Percentiles rank a stretch among this genome's conserved stretches.
Conservation (phyloP, 2,888 invertebrate genomes). For the Cosmorhoe ocellata region DNA sequence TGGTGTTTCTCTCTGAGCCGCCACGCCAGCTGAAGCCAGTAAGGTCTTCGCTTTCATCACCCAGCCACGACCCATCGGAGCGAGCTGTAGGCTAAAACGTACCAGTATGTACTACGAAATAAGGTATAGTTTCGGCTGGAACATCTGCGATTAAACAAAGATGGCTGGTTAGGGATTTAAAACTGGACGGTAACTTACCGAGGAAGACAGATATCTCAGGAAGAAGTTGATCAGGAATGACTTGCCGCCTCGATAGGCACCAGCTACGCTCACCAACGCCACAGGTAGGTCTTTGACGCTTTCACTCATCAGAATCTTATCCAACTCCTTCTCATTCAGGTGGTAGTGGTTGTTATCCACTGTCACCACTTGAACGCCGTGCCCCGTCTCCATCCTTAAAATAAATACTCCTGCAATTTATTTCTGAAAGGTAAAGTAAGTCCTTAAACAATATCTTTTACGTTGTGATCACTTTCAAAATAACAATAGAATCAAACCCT, state of each 20-base stretch:
- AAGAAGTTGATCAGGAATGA: constrained; percentile 43
- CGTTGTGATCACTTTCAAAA: neutral
- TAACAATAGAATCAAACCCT: neutral
- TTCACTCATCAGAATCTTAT: constrained; percentile 26
- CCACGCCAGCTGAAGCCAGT: constrained; percentile 96
- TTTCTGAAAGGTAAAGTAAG: too few species aligned
- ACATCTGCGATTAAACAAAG: too few species aligned
- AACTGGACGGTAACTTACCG: too few species aligned
- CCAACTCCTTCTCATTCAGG: constrained; percentile 29
- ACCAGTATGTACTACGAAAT: neutral
- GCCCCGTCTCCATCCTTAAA: constrained; percentile 13
- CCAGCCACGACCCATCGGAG: constrained; percentile 28
- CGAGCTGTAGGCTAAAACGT: constrained; percentile 21
- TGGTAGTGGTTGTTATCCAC: constrained; percentile 23
- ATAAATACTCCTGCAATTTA: too few species aligned
- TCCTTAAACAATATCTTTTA: neutral
- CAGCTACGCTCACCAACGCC: constrained; percentile 41
- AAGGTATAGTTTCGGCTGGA: too few species aligned
- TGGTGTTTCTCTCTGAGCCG: constrained; percentile 66
- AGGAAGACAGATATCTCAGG: constrained; percentile 37
- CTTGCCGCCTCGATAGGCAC: constrained; percentile 42
- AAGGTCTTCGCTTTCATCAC: constrained; percentile 17
- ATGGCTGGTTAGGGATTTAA: too few species aligned
- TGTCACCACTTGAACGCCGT: constrained; percentile 24
- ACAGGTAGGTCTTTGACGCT: constrained; percentile 36